These are phyloP conservation scores for Coreoperca whiteheadi DNA, from an alignment of 2,113 vertebrate species.

Conservation along the genomic window DNA sequence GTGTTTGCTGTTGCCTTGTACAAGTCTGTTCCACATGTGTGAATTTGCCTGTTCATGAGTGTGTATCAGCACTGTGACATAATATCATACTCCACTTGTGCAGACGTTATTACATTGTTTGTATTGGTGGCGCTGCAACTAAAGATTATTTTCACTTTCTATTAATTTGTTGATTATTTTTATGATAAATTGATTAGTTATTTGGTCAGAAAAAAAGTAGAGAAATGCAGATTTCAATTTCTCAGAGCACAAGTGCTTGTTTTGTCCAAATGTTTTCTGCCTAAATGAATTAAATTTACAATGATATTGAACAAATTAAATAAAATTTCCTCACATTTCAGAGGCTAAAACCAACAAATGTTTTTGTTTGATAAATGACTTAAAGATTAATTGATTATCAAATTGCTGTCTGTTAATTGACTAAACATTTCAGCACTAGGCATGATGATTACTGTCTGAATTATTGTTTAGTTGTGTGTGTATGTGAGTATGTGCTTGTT, in stretches of 20 bases:
- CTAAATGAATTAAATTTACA: neutral
- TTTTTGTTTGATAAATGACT: neutral
- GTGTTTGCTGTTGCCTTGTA: too few species aligned
- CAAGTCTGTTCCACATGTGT: too few species aligned
- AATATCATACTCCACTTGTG: neutral
- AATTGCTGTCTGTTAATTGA: neutral
- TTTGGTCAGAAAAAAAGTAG: neutral
- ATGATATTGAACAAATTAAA: neutral
- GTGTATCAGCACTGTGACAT: neutral
- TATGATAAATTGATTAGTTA: neutral
- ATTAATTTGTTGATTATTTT: neutral
- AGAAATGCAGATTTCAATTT: neutral
- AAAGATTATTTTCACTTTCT: neutral
- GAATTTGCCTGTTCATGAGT: too few species aligned
- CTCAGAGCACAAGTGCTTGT: neutral
- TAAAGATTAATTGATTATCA: neutral
- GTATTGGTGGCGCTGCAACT: neutral
- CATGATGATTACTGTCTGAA: neutral
- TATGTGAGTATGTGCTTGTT: too few species aligned
- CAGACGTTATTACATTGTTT: neutral
- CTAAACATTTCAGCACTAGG: too few species aligned
- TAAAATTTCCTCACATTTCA: neutral
- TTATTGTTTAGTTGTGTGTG: neutral
- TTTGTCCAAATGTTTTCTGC: neutral
- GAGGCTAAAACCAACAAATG: neutral